Evolutionary conservation across 2,113 vertebrate genomes (phyloP), one percentile per base, ranked within the genome.

Genomic region (Sula dactylatra): DNA sequence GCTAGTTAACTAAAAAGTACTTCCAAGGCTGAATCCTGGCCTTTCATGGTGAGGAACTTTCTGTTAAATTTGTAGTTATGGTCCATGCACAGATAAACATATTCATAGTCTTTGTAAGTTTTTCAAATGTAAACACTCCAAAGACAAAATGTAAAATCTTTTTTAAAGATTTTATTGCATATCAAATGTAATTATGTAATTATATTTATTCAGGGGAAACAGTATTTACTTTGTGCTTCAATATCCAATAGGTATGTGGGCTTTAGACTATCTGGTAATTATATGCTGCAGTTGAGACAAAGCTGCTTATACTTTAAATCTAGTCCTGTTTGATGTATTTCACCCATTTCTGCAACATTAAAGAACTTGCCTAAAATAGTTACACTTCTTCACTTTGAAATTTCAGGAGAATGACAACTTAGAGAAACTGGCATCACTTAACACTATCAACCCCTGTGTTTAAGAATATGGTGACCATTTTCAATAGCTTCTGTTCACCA

Each of bases 231-330:
- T 93, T 97, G 72, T 93, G 78, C 86, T 86, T 92, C 83, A 64
- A 45, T 83, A 91, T 88, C 56, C 26, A 92, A 64, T 85, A 97
- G 55, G 62, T 94, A 42, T 86, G n/a, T 92, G 62, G 24, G 52
- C 62, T 96, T 95, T 92, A 91, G 54, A 90, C 82, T 97, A 70
- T 95, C 49, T 88, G 47, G 90, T 97, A 98, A 97, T 97, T 97
- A 95, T 62, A 96, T 45, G 73, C 25, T 86, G 79, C 93, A 94
- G 44, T 92, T 86, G 97, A 94, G 92, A 91, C 81, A 96, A 91
- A 95, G 73, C 82, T 76, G 62, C 72, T 96, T 71, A 50, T 90
- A 90, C 65, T 93, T 88, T 83, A 97, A 96, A 90, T 92, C 65
- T 86, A 93, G 58, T 87, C 77, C 78, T 91, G 32, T 96, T 97